A percentile compares a stretch with the other conserved stretches of the same genome.
phyloP scores from a whole-genome alignment of 1,140 invertebrate species.

The Harlomillsia oculata region DNA sequence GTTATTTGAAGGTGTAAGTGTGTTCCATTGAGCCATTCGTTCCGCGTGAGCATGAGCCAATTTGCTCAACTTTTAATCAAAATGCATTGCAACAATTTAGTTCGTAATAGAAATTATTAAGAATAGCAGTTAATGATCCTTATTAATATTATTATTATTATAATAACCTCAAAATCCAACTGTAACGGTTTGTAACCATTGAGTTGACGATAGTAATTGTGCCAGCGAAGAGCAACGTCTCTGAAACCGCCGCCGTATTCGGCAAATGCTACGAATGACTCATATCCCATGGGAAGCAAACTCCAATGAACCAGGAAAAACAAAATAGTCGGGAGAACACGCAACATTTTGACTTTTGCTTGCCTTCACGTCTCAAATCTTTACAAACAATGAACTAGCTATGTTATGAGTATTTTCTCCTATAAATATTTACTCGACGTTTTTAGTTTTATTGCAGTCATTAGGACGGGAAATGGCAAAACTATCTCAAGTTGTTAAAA shows the following conservation, averaged over 20 bases:
- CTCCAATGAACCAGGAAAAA: no score
- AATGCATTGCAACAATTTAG: background rate
- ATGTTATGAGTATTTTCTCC: no score
- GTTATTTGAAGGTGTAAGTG: background rate
- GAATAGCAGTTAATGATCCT: background rate
- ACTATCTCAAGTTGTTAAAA: no score
- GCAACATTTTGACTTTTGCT: no score
- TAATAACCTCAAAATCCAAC: conserved; percentile 15
- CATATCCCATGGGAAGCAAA: no score
- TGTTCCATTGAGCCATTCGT: background rate
- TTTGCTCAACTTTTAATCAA: conserved; percentile 14
- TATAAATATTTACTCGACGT: no score
- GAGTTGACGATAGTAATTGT: conserved; percentile 3
- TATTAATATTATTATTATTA: background rate
- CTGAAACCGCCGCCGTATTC: conserved; percentile 10
- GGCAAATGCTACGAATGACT: no score
- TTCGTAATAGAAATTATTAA: background rate
- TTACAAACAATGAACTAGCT: no score
- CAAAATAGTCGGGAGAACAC: no score
- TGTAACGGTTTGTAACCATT: background rate
- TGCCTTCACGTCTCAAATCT: no score
- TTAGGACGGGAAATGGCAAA: no score
- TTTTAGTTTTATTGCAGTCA: no score
- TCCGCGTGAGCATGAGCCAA: conserved; percentile 19
- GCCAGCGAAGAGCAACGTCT: background rate